A percentile compares a stretch with the other conserved stretches of the same genome.
Conservation (phyloP, 1,140 invertebrate genomes). For the Sminthurinus signatus region DNA sequence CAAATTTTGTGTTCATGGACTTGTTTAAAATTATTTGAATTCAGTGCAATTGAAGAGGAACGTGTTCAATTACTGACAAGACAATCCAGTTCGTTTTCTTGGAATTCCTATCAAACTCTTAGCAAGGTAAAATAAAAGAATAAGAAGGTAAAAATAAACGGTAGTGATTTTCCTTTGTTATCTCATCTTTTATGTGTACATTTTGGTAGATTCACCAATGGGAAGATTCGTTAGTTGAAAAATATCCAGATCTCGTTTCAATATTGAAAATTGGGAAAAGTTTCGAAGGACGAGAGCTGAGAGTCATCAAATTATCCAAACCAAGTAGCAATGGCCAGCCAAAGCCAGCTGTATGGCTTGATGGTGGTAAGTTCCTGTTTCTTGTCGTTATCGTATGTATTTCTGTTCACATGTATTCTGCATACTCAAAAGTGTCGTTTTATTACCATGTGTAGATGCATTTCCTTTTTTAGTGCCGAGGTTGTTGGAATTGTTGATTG, state of each 20-base stretch:
- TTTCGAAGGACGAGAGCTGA: constrained; percentile 55
- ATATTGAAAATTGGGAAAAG: constrained; percentile 52
- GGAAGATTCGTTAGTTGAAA: constrained; percentile 49
- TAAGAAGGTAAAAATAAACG: not conserved
- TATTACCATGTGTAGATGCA: constrained; percentile 17
- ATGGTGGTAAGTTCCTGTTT: constrained; percentile 35
- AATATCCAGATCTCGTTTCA: constrained; percentile 50
- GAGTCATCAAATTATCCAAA: constrained; percentile 53
- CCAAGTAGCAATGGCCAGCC: not conserved
- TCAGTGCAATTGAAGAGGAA: constrained; percentile 12
- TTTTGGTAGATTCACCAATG: constrained; percentile 49
- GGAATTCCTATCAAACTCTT: not conserved
- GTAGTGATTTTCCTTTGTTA: not conserved
- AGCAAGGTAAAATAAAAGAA: not conserved
- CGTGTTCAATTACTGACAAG: constrained; percentile 19
- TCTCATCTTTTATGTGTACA: no score
- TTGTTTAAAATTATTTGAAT: constrained; percentile 1
- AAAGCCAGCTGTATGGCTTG: constrained; percentile 34
- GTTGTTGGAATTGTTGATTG: no score
- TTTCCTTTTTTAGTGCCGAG: constrained; percentile 15
- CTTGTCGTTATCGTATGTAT: no score
- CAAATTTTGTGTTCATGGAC: no score
- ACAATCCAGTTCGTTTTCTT: not conserved
- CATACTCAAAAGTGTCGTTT: no score
- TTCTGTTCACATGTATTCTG: no score